Evolutionary conservation across 2,113 vertebrate species (phyloP).

Genomic region (Epinephelus fuscoguttatus): DNA sequence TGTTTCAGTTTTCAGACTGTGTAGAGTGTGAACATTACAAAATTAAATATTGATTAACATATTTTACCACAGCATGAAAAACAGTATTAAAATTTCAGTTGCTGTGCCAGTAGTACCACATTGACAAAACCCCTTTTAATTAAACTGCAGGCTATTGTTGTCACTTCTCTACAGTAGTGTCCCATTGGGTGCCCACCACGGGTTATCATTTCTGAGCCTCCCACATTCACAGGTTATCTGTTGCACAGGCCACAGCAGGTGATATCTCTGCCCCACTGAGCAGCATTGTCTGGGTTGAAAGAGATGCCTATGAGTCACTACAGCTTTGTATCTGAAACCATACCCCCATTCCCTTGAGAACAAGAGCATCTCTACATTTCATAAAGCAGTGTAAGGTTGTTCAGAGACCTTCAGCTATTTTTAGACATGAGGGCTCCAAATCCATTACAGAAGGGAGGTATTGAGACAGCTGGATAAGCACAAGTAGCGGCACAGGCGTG

Average conservation of each 20-base stretch:
- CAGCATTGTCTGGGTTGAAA: conserved; percentile 75
- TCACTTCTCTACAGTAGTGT: conserved; percentile 35
- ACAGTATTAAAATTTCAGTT: neutral
- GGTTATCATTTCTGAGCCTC: conserved; percentile 65
- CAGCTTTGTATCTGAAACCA: conserved; percentile 73
- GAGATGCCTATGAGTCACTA: conserved; percentile 72
- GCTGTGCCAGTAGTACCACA: neutral
- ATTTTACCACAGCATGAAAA: conserved; percentile 38
- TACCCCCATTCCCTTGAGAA: conserved; percentile 60
- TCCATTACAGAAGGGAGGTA: conserved; percentile 75
- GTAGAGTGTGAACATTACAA: conserved; percentile 11
- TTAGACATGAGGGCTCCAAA: conserved; percentile 71
- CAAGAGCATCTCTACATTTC: conserved; percentile 65
- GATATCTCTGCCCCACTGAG: conserved; percentile 70
- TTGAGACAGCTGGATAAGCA: conserved; percentile 77
- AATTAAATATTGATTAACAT: conserved; percentile 38
- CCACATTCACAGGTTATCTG: conserved; percentile 75
- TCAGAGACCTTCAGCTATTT: conserved; percentile 77
- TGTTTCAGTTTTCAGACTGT: conserved; percentile 5
- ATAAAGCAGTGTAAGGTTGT: conserved; percentile 66
- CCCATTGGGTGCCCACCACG: conserved; percentile 34
- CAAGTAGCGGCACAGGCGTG: conserved; percentile 61
- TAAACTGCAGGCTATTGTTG: conserved; percentile 37
- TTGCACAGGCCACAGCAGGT: conserved; percentile 70
- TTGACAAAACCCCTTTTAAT: conserved; percentile 14